Percentiles rank a stretch among this genome's conserved stretches.
phyloP scores from a whole-genome alignment of 2,113 vertebrate genomes.

The Trogon melanurus region DNA sequence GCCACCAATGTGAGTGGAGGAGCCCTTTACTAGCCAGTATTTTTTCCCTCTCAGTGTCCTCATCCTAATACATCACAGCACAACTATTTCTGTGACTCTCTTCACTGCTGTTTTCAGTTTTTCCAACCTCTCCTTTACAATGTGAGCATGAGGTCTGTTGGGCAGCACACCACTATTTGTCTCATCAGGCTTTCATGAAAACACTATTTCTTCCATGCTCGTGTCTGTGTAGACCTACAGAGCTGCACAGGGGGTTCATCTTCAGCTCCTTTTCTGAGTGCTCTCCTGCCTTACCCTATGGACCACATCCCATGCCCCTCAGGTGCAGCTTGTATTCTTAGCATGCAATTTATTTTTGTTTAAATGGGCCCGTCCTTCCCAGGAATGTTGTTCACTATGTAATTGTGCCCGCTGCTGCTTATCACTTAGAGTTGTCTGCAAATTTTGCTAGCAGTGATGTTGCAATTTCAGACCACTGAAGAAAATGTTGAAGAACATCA shows the following conservation, averaged over 20 bases:
- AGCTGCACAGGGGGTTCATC: background rate
- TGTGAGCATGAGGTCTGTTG: background rate
- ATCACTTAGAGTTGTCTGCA: background rate
- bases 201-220: background rate
- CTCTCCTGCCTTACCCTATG: background rate
- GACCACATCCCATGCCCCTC: background rate
- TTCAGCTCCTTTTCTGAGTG: background rate
- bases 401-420: background rate
- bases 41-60: background rate
- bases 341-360: background rate
- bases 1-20: background rate
- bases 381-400: background rate
- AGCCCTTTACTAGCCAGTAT: background rate
- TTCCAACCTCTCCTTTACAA: background rate
- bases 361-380: background rate
- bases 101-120: background rate
- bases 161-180: background rate
- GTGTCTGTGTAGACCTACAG: background rate
- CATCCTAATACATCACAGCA: fast-evolving
- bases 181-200: background rate
- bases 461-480: background rate
- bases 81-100: background rate
- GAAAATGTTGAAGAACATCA: background rate
- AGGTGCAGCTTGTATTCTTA: background rate
- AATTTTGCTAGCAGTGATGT: background rate